Percentiles rank a stretch among this genome's conserved stretches.
Conservation (phyloP, 2,113 vertebrate species). For the Microtus ochrogaster region DNA sequence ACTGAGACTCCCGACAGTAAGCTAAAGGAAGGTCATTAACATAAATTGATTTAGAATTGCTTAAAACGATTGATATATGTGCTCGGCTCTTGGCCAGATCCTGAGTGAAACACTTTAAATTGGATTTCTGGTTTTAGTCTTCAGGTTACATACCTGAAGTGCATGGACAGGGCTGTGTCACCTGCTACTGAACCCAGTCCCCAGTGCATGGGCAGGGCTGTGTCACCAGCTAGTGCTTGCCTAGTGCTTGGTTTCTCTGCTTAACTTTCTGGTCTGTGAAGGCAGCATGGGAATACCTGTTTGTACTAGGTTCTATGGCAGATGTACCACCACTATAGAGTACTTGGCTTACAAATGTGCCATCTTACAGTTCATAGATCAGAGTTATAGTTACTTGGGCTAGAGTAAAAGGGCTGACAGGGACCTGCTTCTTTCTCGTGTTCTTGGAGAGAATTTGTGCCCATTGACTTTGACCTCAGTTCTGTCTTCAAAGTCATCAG, state of each 20-base stretch:
- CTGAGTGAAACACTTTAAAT: not conserved
- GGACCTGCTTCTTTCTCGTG: not conserved
- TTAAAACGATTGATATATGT: not conserved
- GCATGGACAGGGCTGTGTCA: not conserved
- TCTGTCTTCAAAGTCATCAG: not conserved
- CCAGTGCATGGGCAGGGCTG: not conserved
- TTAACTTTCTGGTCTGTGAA: constrained; percentile 18
- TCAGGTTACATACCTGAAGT: not conserved
- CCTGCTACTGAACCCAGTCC: not conserved
- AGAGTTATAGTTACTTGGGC: not conserved
- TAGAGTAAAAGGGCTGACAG: not conserved
- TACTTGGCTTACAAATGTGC: not conserved
- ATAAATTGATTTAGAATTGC: constrained; percentile 49
- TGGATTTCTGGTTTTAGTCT: constrained; percentile 8
- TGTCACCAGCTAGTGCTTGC: not conserved
- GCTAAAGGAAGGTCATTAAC: constrained; percentile 6
- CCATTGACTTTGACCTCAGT: not conserved
- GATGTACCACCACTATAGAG: not conserved
- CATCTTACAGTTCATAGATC: not conserved
- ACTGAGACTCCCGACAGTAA: not conserved
- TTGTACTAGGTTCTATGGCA: not conserved
- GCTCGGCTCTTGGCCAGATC: not conserved
- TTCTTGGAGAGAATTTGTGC: not conserved
- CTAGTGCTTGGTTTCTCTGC: not conserved
- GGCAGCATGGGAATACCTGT: not conserved